A percentile compares a stretch with the other conserved stretches of the same genome.
Conservation (phyloP, 2,888 invertebrate species). For the Crematogaster levior region DNA sequence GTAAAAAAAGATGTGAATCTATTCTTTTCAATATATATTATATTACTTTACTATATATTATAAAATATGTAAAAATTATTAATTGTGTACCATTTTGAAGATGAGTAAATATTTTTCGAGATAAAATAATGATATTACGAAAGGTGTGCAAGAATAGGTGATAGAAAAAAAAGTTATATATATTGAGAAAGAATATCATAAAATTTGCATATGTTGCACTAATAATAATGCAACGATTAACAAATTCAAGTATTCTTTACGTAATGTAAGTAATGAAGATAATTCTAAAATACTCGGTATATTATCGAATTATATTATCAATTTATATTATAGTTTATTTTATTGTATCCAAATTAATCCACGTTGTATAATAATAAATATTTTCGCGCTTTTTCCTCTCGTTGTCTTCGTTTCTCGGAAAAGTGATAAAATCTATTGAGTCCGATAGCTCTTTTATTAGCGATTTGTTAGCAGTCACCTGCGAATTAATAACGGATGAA, state of each 20-base stretch:
- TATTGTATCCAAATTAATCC: too few relatives aligned
- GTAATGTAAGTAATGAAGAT: not conserved
- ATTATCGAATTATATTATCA: not conserved
- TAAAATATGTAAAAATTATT: not conserved
- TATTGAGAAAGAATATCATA: too few relatives aligned
- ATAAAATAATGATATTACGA: not conserved
- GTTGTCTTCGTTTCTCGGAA: not conserved
- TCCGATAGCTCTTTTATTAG: conserved; percentile 49
- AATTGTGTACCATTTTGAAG: not conserved
- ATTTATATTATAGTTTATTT: too few relatives aligned
- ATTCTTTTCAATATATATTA: not conserved
- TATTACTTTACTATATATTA: not conserved
- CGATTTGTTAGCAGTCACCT: conserved; percentile 38
- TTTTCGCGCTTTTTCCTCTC: not conserved
- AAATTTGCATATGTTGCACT: not conserved
- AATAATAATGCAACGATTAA: not conserved
- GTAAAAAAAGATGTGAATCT: not conserved
- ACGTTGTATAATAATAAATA: not conserved
- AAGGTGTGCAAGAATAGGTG: not conserved
- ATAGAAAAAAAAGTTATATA: too few relatives aligned
- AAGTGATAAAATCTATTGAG: conserved; percentile 2
- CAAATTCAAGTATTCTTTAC: not conserved
- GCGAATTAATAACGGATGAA: conserved; percentile 76
- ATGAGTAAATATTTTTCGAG: not conserved
- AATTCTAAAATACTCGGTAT: not conserved